phyloP scores from a whole-genome alignment of 2,113 vertebrate species.

The Phoxinus phoxinus region DNA sequence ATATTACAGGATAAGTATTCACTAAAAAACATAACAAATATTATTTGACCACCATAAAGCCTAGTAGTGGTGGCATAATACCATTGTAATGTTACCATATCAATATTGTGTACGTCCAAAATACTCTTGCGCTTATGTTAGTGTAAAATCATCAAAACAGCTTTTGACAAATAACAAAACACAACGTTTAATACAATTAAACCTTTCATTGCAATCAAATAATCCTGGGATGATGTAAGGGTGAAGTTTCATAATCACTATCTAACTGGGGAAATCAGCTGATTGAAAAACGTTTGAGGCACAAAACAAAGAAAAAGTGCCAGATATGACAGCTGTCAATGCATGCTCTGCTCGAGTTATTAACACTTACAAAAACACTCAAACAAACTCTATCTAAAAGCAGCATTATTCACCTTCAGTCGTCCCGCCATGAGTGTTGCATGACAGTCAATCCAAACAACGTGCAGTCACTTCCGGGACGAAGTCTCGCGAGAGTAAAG shows the following conservation, averaged over 20 bases:
- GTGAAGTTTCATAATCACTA: not conserved
- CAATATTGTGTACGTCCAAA: not conserved
- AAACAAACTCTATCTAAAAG: not conserved
- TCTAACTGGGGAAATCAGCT: not conserved
- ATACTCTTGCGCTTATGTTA: not conserved
- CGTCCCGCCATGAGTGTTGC: constrained; percentile 71
- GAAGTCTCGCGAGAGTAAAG: constrained; percentile 67
- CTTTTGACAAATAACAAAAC: too few species aligned
- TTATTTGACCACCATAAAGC: not conserved
- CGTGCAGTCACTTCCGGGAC: constrained; percentile 51
- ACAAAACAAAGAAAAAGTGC: not conserved
- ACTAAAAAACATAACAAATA: not conserved
- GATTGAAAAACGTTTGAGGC: not conserved
- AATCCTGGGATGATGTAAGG: not conserved
- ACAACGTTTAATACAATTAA: not conserved
- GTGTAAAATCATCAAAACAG: not conserved
- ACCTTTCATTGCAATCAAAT: not conserved
- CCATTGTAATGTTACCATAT: not conserved
- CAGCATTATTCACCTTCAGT: constrained; percentile 71
- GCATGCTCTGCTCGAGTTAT: too few species aligned
- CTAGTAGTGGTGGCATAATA: not conserved
- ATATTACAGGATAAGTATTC: not conserved
- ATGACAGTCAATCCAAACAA: not conserved
- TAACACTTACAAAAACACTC: too few species aligned
- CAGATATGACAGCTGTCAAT: not conserved